Conservation (phyloP, 2,797 vertebrate genomes). For the Anguilla pacifica region DNA sequence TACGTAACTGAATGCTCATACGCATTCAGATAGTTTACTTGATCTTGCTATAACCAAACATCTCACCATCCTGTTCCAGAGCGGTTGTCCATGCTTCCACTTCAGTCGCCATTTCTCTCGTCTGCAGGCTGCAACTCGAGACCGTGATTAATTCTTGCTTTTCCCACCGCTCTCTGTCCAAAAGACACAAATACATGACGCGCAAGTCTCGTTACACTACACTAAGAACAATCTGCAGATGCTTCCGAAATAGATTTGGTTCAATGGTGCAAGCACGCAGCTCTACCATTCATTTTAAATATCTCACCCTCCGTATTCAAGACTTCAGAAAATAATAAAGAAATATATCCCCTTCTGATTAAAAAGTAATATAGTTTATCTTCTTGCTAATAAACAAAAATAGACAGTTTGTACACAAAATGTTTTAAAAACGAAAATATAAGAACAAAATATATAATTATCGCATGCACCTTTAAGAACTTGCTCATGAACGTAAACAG, state of each 20-base stretch:
- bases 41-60: constrained; percentile 12
- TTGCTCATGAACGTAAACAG: constrained; percentile 66
- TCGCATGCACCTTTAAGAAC: constrained; percentile 58
- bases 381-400: constrained; percentile 3
- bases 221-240: neutral
- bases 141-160: constrained; percentile 34
- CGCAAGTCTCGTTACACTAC: constrained; percentile 11
- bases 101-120: constrained; percentile 75
- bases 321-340: neutral
- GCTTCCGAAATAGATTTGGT: neutral
- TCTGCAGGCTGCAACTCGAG: constrained; percentile 48
- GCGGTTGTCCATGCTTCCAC: constrained; percentile 69
- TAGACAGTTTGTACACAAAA: neutral
- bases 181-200: constrained; percentile 42
- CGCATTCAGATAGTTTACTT: neutral
- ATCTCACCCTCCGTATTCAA: constrained; percentile 23
- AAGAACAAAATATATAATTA: constrained; percentile 30
- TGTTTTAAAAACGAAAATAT: constrained; percentile 20
- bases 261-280: neutral
- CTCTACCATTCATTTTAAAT: constrained; percentile 11
- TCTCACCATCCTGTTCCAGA: constrained; percentile 70
- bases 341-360: constrained; percentile 10
- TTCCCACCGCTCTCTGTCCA: constrained; percentile 41
- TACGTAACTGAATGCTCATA: neutral
- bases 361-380: neutral